Base-by-base conservation (phyloP, 2,888 invertebrate genomes). In the Cecidostiba fungosa region DNA sequence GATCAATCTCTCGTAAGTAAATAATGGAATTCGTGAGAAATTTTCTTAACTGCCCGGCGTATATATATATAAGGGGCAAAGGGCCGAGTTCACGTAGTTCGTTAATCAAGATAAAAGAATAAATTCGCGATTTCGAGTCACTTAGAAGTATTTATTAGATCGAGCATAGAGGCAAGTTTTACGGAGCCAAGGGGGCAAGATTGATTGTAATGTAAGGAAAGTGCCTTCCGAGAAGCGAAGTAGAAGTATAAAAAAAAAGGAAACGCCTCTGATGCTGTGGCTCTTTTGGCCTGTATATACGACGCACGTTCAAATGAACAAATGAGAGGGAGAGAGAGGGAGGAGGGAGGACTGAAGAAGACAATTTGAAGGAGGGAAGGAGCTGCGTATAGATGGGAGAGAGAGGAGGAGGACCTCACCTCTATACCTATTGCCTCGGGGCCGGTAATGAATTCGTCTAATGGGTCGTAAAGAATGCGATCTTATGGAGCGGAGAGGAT, bases 401-500 rank as follows among this genome's bases (percentile, higher is more conserved):
- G 82, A 76, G 85, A 87, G 86, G 81, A 86, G 85, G 85, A 87
- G 89, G 88, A 89, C 89, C 90, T 91, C 89, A 90, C 89, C 91
- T 90, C 43, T 10, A 12, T 43, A 91, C 91, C 90, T 89, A 90
- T 90, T 91, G 91, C 92, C 90, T 79, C 87, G 89, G 89, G 91
- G 91, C 91, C 87, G 91, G 92, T 92, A 93, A 93, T 93, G 93
- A 93, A 93, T 93, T 93, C 92, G 92, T 93, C 92, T 92, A 93
- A 93, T 93, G 93, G 93, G 91, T 93, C 93, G 92, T 93, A 93
- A 93, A 92, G 92, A 93, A 93, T 93, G 92, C 92, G 93, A 93
- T 93, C 92, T 93, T 93, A 93, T 92, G 92, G 93, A 91, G 91
- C 92, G 91, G 88, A 90, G 91, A 90, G 91, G 91, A 92, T 92